Percentiles rank a stretch among this genome's conserved stretches.
phyloP scores from a whole-genome alignment of 2,113 vertebrate genomes.

The Lepisosteus osseus region DNA sequence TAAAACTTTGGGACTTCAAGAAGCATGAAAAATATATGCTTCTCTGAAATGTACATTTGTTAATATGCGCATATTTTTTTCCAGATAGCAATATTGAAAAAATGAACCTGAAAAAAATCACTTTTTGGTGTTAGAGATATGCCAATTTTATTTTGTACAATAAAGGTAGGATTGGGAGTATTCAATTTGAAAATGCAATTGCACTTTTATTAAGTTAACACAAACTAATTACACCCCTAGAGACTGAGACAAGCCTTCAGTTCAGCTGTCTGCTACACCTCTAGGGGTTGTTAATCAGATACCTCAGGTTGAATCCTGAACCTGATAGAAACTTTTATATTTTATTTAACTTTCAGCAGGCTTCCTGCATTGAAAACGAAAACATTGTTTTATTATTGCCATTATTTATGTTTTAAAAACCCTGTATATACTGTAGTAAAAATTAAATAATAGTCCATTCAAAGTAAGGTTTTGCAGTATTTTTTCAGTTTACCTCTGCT shows the following conservation, averaged over 20 bases:
- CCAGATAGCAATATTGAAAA: no score
- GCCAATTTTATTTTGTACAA: constrained; percentile 2
- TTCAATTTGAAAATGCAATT: constrained; percentile 16
- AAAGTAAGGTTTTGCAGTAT: background rate
- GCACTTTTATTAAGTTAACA: constrained; percentile 33
- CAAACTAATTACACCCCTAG: constrained; percentile 34
- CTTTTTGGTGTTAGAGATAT: background rate
- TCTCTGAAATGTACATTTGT: no score
- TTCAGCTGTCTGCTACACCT: constrained; percentile 2
- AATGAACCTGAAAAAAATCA: no score
- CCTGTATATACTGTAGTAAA: background rate
- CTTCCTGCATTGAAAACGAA: constrained; percentile 1
- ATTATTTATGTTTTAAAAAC: constrained; percentile 3
- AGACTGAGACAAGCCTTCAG: constrained; percentile 18
- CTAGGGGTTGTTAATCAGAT: constrained; percentile 30
- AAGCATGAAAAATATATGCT: no score
- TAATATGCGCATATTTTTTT: no score
- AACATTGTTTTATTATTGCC: constrained; percentile 2
- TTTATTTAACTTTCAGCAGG: constrained; percentile 16
- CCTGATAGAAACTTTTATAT: constrained; percentile 6
- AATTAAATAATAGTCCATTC: constrained; percentile 22
- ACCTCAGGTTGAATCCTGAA: constrained; percentile 14
- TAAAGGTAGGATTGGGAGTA: constrained; percentile 9
- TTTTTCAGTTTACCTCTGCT: background rate
- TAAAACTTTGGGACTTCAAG: no score